Percentiles rank a stretch among this genome's conserved stretches.
These are phyloP conservation scores for Coregonus ussuriensis DNA, from an alignment of 2,797 vertebrate genomes.

Conservation along the genomic window DNA sequence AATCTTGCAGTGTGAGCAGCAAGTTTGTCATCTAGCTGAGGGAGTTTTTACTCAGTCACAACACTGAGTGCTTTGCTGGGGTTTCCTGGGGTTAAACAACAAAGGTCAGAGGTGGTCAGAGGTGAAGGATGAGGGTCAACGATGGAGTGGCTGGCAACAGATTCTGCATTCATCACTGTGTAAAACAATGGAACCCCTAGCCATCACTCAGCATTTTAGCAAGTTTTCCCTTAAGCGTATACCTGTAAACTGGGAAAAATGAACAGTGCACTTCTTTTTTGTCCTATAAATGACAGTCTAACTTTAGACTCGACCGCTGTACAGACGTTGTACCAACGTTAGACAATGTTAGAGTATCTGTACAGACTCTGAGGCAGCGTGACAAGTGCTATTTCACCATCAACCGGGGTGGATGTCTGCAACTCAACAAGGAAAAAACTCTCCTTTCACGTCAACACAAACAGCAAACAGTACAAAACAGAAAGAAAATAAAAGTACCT, in stretches of 20 bases:
- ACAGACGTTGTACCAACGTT: conserved; percentile 71
- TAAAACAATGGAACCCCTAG: conserved; percentile 79
- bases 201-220: conserved; percentile 82
- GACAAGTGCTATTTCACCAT: conserved; percentile 87
- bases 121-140: conserved; percentile 54
- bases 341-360: conserved; percentile 79
- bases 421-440: conserved; percentile 77
- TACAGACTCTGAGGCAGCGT: conserved; percentile 83
- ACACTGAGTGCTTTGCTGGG: conserved; percentile 53
- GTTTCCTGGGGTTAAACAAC: conserved; percentile 49
- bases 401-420: conserved; percentile 77
- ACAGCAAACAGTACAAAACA: conserved; percentile 75
- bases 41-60: conserved; percentile 79
- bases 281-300: conserved; percentile 89
- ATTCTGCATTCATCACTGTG: conserved; percentile 68
- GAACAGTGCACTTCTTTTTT: conserved; percentile 93
- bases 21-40: conserved; percentile 80
- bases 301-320: conserved; percentile 81
- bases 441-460: conserved; percentile 82
- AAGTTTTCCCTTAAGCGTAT: conserved; percentile 90
- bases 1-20: conserved; percentile 85
- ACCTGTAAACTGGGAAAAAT: conserved; percentile 98
- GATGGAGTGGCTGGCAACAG: conserved; percentile 84
- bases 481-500: conserved; percentile 69
- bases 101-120: conserved; percentile 45